Percentiles rank a stretch among this genome's conserved stretches.
Conservation (phyloP, 2,888 invertebrate genomes). For the Steinernema carpocapsae region DNA sequence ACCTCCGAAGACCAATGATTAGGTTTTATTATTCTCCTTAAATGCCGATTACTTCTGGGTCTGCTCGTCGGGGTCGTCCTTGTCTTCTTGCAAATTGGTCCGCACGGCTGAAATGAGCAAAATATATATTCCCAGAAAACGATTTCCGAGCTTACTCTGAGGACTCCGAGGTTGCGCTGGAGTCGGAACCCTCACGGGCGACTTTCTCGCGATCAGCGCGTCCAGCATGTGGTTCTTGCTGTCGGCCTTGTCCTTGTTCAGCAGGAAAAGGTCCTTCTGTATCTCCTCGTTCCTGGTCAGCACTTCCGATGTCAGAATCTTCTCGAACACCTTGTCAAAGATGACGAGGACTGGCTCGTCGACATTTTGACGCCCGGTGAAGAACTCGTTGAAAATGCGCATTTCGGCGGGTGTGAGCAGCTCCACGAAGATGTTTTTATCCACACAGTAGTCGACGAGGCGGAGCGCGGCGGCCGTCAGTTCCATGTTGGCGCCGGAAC, state of each 20-base stretch:
- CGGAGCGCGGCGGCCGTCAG: not conserved
- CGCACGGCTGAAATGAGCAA: no score
- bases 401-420: not conserved
- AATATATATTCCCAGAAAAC: no score
- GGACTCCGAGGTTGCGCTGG: no score
- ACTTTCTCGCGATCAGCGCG: not conserved
- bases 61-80: no score
- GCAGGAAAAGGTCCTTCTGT: not conserved
- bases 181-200: no score
- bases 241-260: not conserved
- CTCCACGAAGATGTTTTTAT: not conserved
- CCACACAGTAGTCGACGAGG: constrained; percentile 6
- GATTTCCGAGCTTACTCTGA: no score
- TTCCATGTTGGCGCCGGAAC: not conserved
- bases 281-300: not conserved
- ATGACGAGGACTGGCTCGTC: not conserved
- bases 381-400: not conserved
- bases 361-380: not conserved
- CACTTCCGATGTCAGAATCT: not conserved
- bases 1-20: no score
- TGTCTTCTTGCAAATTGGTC: no score
- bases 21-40: no score
- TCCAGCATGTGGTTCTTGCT: not conserved
- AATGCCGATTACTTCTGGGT: no score
- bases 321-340: constrained; percentile 1